Base-by-base conservation (phyloP, 1,140 invertebrate species). In the Nasonia giraulti region DNA sequence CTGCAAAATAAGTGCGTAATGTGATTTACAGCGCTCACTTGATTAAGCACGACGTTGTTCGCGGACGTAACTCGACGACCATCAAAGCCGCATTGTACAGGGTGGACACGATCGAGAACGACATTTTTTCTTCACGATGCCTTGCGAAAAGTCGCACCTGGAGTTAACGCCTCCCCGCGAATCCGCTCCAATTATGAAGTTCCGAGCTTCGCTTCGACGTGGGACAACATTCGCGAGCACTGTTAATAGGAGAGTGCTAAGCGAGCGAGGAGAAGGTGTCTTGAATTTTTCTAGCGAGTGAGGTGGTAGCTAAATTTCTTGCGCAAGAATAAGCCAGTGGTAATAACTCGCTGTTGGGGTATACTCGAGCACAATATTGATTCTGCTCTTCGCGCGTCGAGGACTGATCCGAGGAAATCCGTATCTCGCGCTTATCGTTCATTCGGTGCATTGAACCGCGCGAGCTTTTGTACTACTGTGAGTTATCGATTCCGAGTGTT, bases 131-230 rank as follows among this genome's bases (percentile, higher is more conserved):
- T 33, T 71, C 1, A 10, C 69, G 27, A 11, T 33, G 11, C 3
- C 69, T 20, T 44, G 33, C 14, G 69, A 71, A 71, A 71, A 71
- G 11, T 37, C 44, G n/a, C 75, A 77, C 40, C 10, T 88, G 87
- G 84, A 86, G 87, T 89, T 89, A 89, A 74, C 86, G 82, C 79
- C 79, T 85, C 4, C 85, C 85, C 84, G 86, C 83, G 82, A 87
- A 88, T 86, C 87, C 80, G 87, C 81, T 85, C 87, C 88, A 88
- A 89, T 89, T 89, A 87, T 82, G 81, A 88, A 88, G 86, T 89
- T 89, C 20, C 33, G 69, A 73, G 79, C 4, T 66, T 17, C 78
- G 10, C 31, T 23, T 7, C 66, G 66, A 27, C 17, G 20, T 23
- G 66, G 12, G 68, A 11, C 23, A 71, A 33, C 68, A 33, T 71